Base-by-base conservation (phyloP, 2,797 vertebrate species). In the Nasua narica region DNA sequence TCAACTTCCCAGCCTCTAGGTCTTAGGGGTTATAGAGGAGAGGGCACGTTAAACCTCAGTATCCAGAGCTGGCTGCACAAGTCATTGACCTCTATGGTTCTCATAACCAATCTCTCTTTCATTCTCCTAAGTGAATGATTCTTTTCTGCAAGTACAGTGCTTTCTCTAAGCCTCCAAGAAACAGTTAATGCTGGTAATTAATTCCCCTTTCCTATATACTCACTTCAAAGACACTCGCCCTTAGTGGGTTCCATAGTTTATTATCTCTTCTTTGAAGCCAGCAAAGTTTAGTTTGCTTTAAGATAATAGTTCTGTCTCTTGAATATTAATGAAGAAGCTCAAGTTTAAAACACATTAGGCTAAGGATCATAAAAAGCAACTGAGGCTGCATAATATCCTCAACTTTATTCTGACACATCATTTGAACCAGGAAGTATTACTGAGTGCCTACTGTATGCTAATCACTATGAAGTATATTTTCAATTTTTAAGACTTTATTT, bases 221-320 rank as follows among this genome's bases (percentile, higher is more conserved):
- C 94, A 97, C 94, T 98, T 98, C 97, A 98, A 98, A 98, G 97
- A 95, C 62, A 77, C 52, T 85, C 7, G 5, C 90, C 90, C 97
- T 98, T 97, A 81, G 92, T 98, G 96, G 74, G 95, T 77, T 96
- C 92, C 83, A 96, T 96, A 95, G 97, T 98, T 98, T 98, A 97
- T 98, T 97, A 98, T 97, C 97, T 98, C 62, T 97, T 92, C 97
- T 96, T 97, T 98, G 97, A 98, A 98, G 97, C 90, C 56, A 97
- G 95, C 35, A 92, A 97, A 96, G 82, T 98, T 98, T 96, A 98
- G 98, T 97, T 98, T 97, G 96, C 96, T 97, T 95, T 97, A 96
- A 98, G 97, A 96, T 97, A 98, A 97, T 88, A 97, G 93, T 84
- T 95, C 62, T 69, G 81, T 94, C 92, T 91, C 94, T 94, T 97